These are phyloP conservation scores for Lysiphlebus fabarum DNA, from an alignment of 1,140 invertebrate genomes.

Conservation along the genomic window DNA sequence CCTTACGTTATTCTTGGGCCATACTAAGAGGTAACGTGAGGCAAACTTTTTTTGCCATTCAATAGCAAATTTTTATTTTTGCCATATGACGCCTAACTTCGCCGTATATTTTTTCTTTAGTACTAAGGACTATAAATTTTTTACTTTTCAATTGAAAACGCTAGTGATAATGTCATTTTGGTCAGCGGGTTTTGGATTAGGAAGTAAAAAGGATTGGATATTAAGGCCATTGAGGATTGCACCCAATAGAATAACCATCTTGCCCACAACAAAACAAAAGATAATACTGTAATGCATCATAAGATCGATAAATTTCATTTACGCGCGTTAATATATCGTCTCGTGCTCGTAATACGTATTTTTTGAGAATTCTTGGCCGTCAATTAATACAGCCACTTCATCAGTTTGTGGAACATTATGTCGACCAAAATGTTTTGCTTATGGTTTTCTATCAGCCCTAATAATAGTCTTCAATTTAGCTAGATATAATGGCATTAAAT, in stretches of 20 bases:
- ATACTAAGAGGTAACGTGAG: conserved; percentile 49
- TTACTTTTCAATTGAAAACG: conserved; percentile 42
- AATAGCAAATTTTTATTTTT: too few relatives aligned
- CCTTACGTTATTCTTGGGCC: conserved; percentile 36
- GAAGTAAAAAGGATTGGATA: conserved; percentile 18
- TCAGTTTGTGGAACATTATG: conserved; percentile 6
- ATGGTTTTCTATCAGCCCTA: not conserved
- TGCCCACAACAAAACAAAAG: conserved; percentile 4
- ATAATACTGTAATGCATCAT: not conserved
- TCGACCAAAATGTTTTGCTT: not conserved
- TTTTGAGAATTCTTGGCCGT: conserved; percentile 1
- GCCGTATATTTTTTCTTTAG: conserved; percentile 37
- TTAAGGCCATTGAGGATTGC: conserved; percentile 24
- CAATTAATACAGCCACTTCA: conserved; percentile 7
- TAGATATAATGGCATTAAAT: too few relatives aligned
- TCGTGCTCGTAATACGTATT: conserved; percentile 16
- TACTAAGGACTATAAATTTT: conserved; percentile 31
- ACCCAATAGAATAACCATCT: not conserved
- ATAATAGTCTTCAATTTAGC: too few relatives aligned
- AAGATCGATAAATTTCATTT: conserved; percentile 6
- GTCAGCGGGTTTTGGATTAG: conserved; percentile 19
- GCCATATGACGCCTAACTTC: conserved; percentile 28
- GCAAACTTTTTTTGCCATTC: conserved; percentile 53
- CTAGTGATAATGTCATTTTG: conserved; percentile 39
- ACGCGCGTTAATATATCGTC: conserved; percentile 1